These are phyloP conservation scores for Apocrypta bakeri DNA, from an alignment of 1,140 invertebrate genomes.

Conservation along the genomic window DNA sequence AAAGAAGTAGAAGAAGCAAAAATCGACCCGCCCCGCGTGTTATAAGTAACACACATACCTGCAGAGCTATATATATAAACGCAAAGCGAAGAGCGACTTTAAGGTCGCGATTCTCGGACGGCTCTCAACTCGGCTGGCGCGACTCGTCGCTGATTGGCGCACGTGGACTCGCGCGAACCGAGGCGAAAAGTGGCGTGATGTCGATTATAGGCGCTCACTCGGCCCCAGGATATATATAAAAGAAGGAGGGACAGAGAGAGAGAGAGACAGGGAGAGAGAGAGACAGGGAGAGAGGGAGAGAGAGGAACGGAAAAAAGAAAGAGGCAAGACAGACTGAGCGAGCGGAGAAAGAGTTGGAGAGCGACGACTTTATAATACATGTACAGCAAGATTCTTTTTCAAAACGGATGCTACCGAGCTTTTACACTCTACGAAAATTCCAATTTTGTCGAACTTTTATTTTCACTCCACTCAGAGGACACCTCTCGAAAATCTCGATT, in stretches of 20 bases:
- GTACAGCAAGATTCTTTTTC: neutral
- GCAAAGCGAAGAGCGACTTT: neutral
- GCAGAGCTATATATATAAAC: neutral
- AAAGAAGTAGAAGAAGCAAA: neutral
- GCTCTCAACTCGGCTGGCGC: neutral
- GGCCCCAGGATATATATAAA: neutral
- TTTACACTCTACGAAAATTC: too few relatives aligned
- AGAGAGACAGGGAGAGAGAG: neutral
- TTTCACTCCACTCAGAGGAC: too few relatives aligned
- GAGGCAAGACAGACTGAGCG: neutral
- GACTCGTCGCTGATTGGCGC: constrained; percentile 38
- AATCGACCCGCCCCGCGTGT: neutral
- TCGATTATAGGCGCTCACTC: constrained; percentile 28
- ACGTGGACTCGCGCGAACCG: constrained; percentile 14
- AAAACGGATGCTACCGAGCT: neutral
- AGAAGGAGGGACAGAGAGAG: neutral
- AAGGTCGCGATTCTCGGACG: constrained; percentile 16
- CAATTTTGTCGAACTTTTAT: too few relatives aligned
- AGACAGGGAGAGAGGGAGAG: neutral
- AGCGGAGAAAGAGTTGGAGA: neutral
- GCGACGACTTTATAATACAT: neutral
- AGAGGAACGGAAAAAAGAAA: neutral
- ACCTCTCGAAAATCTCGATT: too few relatives aligned
- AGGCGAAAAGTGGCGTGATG: constrained; percentile 44
- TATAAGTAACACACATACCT: neutral